phyloP scores from a whole-genome alignment of 2,113 vertebrate species.

The Piprites chloris region DNA sequence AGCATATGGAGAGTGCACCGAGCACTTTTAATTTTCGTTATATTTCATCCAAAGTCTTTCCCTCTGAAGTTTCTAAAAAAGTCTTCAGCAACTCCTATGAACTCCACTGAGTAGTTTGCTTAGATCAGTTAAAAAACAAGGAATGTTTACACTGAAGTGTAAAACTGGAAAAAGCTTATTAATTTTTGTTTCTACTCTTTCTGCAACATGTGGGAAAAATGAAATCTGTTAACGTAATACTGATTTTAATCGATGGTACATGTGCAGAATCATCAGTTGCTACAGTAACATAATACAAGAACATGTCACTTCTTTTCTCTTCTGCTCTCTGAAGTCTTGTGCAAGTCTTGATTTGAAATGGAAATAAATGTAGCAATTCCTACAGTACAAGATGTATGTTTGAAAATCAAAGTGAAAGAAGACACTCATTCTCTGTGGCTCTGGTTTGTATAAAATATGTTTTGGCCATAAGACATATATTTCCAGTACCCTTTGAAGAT shows the following conservation, averaged over 20 bases:
- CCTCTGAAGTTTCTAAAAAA: background rate
- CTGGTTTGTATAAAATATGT: background rate
- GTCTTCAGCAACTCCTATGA: background rate
- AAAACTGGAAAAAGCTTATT: background rate
- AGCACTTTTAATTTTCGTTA: background rate
- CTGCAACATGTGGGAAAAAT: background rate
- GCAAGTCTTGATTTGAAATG: background rate
- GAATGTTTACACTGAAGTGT: background rate
- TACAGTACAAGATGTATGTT: background rate
- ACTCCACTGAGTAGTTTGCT: background rate
- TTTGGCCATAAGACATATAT: background rate
- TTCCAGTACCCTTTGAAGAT: constrained; percentile 3
- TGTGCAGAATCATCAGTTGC: background rate
- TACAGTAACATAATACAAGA: background rate
- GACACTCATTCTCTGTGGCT: background rate
- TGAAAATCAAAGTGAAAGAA: background rate
- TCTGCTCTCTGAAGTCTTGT: background rate
- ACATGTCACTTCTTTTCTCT: background rate
- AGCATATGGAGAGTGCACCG: background rate
- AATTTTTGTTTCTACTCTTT: background rate
- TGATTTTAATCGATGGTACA: background rate
- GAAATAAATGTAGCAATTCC: background rate
- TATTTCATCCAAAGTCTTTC: background rate
- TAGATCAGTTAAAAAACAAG: background rate
- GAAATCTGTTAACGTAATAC: background rate